Conservation (phyloP, 2,797 vertebrate genomes). For the Echeneis naucrates region DNA sequence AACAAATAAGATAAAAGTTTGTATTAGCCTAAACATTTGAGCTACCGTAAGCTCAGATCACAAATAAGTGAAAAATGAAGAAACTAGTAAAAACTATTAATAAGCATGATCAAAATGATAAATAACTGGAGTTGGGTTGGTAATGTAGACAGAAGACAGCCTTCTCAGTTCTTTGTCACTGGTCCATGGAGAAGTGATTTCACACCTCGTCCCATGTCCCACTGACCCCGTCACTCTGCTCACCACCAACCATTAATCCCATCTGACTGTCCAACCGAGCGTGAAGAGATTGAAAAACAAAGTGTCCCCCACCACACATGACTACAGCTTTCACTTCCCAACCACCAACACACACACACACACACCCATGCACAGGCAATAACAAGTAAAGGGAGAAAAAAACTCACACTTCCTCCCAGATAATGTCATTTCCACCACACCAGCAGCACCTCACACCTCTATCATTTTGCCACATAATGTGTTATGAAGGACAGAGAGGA, state of each 20-base stretch:
- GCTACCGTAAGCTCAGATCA: not conserved
- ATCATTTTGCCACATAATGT: conserved; percentile 38
- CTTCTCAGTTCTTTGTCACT: conserved; percentile 28
- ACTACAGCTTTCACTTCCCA: conserved; percentile 12
- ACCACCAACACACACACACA: not conserved
- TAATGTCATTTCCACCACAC: conserved; percentile 28
- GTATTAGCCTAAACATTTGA: not conserved
- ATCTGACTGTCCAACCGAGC: conserved; percentile 70
- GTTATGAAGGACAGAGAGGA: conserved; percentile 38
- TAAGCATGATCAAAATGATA: not conserved
- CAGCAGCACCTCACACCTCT: conserved; percentile 31
- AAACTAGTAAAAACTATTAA: not conserved
- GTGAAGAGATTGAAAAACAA: conserved; percentile 61
- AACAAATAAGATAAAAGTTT: too few species aligned
- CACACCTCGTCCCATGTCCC: conserved; percentile 60
- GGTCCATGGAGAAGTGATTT: conserved; percentile 57
- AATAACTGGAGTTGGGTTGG: not conserved
- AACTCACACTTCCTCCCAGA: conserved; percentile 13
- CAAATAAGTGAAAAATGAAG: not conserved
- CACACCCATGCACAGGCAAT: conserved; percentile 11
- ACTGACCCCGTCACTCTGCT: conserved; percentile 57
- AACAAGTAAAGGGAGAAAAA: conserved; percentile 1
- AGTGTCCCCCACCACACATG: conserved; percentile 38
- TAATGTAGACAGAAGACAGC: not conserved
- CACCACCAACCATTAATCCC: conserved; percentile 57